Conservation (phyloP, 2,888 invertebrate species). For the Thecocarcelia acutangulata region DNA sequence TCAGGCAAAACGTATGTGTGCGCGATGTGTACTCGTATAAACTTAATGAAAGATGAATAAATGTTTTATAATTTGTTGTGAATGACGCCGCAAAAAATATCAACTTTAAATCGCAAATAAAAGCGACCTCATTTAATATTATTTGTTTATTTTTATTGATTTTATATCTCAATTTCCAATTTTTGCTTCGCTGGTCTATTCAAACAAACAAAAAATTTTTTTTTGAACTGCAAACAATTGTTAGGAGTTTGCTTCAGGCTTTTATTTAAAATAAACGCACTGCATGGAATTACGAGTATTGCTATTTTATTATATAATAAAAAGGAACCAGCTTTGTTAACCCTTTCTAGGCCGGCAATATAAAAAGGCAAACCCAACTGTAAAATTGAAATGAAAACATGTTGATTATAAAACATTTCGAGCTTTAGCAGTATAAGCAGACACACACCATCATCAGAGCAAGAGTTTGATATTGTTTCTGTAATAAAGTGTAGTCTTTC, state of each 20-base stretch:
- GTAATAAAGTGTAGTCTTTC: too few relatives aligned
- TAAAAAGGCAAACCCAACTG: too few relatives aligned
- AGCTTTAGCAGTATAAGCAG: background rate
- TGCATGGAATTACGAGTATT: constrained; percentile 29
- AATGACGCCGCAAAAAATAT: constrained; percentile 63
- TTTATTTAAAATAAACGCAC: constrained; percentile 58
- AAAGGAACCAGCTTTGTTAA: constrained; percentile 23
- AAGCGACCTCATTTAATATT: constrained; percentile 55
- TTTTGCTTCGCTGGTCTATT: constrained; percentile 14
- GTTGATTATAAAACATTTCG: background rate
- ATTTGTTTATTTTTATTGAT: constrained; percentile 11
- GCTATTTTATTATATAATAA: background rate
- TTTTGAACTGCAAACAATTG: constrained; percentile 43
- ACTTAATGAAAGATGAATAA: constrained; percentile 5
- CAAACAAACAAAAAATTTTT: constrained; percentile 25
- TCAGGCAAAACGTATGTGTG: too few relatives aligned
- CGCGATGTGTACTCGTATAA: too few relatives aligned
- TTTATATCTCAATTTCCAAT: constrained; percentile 32
- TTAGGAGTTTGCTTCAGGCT: constrained; percentile 41
- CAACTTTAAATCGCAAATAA: constrained; percentile 56
- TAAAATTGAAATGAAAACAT: background rate
- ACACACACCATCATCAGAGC: too few relatives aligned
- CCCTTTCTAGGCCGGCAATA: constrained; percentile 7
- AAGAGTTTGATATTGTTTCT: too few relatives aligned
- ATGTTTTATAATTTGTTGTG: constrained; percentile 17